phyloP scores from a whole-genome alignment of 2,888 invertebrate species.

The Halocaridina rubra region DNA sequence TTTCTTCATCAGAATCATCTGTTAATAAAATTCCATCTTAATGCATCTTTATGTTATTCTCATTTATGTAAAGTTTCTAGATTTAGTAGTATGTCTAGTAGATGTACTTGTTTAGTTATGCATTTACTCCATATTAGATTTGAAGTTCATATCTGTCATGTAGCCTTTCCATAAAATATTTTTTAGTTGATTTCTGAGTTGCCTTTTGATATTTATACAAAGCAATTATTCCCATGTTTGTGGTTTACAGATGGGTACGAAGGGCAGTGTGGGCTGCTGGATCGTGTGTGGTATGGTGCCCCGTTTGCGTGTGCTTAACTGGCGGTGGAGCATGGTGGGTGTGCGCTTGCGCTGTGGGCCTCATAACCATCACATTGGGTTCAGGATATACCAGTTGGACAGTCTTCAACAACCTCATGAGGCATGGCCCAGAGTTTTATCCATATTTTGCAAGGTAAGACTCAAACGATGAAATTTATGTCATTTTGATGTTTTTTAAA shows the following conservation, averaged over 20 bases:
- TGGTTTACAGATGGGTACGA: slow-evolving; percentile 50
- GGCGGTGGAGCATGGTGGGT: slow-evolving; percentile 61
- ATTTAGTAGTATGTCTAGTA: background rate
- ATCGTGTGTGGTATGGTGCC: slow-evolving; percentile 59
- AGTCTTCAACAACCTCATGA: slow-evolving; percentile 49
- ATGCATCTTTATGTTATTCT: no score
- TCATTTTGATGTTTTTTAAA: background rate
- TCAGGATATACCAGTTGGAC: slow-evolving; percentile 60
- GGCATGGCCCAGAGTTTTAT: slow-evolving; percentile 41
- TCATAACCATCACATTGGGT: slow-evolving; percentile 52
- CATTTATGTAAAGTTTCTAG: background rate
- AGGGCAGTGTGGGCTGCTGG: slow-evolving; percentile 55
- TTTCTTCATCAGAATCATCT: no score
- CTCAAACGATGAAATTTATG: no score
- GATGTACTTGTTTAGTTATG: background rate
- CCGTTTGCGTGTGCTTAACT: slow-evolving; percentile 58
- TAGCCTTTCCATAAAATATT: background rate
- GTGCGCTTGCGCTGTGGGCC: slow-evolving; percentile 59
- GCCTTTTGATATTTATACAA: background rate
- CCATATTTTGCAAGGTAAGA: slow-evolving; percentile 51
- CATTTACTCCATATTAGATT: background rate
- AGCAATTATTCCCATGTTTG: background rate
- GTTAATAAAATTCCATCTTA: no score
- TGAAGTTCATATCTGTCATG: background rate
- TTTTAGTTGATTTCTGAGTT: background rate